These are phyloP conservation scores for Nettapus auritus DNA, from an alignment of 2,113 vertebrate species.

Conservation along the genomic window DNA sequence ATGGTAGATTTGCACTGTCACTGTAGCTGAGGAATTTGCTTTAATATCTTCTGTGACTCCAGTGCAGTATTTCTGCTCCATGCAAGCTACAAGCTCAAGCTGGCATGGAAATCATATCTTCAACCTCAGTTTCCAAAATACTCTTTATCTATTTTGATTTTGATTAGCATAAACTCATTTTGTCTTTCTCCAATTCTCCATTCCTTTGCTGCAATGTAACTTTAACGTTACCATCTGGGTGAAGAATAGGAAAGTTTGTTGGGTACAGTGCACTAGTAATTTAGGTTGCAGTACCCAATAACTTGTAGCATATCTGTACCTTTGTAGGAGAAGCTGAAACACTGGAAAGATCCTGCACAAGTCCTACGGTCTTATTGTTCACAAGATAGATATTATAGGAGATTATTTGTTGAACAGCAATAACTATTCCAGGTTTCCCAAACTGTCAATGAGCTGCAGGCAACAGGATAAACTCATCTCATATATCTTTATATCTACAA, in stretches of 20 bases:
- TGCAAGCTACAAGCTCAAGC: neutral
- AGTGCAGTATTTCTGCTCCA: neutral
- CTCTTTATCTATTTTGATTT: neutral
- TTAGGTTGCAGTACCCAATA: neutral
- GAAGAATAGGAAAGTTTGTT: neutral
- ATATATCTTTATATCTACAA: neutral
- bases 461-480: neutral
- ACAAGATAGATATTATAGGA: neutral
- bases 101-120: neutral
- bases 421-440: neutral
- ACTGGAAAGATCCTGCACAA: neutral
- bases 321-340: neutral
- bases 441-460: neutral
- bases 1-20: neutral
- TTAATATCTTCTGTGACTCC: neutral
- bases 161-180: neutral
- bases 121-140: neutral
- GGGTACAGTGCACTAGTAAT: neutral
- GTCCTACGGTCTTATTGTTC: rapidly evolving
- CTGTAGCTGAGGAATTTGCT: neutral
- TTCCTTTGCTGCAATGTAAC: neutral
- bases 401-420: neutral
- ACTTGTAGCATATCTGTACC: neutral
- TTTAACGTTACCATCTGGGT: neutral
- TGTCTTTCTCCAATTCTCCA: neutral